Percentiles rank a stretch among this genome's conserved stretches.
Conservation (phyloP, 64 coral and sea anemone genomes). For the Montipora sp. region DNA sequence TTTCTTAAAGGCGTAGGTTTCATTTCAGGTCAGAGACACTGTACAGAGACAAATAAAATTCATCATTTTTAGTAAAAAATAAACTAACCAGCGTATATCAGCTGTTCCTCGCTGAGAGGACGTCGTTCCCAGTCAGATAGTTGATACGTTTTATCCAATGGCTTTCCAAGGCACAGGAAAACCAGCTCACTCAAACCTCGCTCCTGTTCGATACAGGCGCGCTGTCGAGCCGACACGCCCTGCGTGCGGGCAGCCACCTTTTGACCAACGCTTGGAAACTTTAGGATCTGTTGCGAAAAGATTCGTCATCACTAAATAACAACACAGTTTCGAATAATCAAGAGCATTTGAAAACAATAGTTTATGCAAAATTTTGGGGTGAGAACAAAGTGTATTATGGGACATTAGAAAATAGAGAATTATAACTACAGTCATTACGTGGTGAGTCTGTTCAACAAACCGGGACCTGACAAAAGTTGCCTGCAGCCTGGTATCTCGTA, state of each 20-base stretch:
- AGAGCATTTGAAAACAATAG: no score
- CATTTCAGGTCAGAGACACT: no score
- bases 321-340: background rate
- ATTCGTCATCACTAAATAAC: background rate
- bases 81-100: conserved; percentile 84
- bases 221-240: conserved; percentile 2
- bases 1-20: no score
- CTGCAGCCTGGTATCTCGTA: no score
- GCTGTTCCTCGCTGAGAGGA: conserved; percentile 79
- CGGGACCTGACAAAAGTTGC: no score
- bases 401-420: no score
- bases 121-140: conserved; percentile 96
- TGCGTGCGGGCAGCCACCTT: conserved; percentile 5
- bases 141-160: conserved; percentile 95
- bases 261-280: conserved; percentile 25
- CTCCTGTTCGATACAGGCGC: conserved; percentile 53
- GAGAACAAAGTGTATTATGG: no score
- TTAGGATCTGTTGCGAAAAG: background rate
- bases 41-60: no score
- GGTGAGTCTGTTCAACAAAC: no score
- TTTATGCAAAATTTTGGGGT: no score
- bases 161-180: conserved; percentile 76
- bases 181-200: conserved; percentile 91
- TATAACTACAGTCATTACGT: no score
- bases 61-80: background rate